Evolutionary conservation across 2,888 invertebrate species (phyloP), one percentile per base, ranked within the genome.

Genomic region (Sisyra nigra): DNA sequence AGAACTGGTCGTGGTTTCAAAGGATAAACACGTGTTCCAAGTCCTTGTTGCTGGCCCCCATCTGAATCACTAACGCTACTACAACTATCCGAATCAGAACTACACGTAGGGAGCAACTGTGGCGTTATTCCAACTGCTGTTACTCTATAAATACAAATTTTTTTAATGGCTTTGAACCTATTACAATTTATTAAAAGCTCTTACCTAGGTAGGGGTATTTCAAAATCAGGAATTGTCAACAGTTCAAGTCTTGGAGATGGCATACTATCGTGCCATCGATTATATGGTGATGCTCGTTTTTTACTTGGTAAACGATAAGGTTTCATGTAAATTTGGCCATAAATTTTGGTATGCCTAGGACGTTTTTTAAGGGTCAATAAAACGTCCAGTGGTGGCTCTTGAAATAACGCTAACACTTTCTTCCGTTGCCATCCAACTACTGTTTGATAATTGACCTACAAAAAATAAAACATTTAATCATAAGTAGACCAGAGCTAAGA

Each of bases 381-480:
- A 40, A 87, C 77, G 58, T 87, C 85, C n/a, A 82, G 78, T 11
- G 82, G 75, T 46, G 80, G 80, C 55, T 85, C 84, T 52, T 78
- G 76, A 45, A 82, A 69, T 44, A 80, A 67, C 47, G 79, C 71
- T 52, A 83, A 67, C 18, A 88, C 77, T 50, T 81, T 81, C 55
- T 81, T 80, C 44, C 79, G 69, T 53, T 81, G 80, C 87, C 88
- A 89, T 2, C 86, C 87, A 47, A 87, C 76, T 1, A 77, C 74
- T 0, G 77, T 77, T 57, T 77, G 76, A 56, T 78, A 78, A 58
- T 77, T 77, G 18, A 77, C 74, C 77, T 79, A 49, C 56, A 54
- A 40, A 46, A 49, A 47, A 47, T 19, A 42, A 46, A 42, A n/a
- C 41, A 19, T 40, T 45, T 30, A 8, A 30, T 30, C 8, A 30